Base-by-base conservation (phyloP, 1,140 invertebrate species). In the Zelostemma sp. region DNA sequence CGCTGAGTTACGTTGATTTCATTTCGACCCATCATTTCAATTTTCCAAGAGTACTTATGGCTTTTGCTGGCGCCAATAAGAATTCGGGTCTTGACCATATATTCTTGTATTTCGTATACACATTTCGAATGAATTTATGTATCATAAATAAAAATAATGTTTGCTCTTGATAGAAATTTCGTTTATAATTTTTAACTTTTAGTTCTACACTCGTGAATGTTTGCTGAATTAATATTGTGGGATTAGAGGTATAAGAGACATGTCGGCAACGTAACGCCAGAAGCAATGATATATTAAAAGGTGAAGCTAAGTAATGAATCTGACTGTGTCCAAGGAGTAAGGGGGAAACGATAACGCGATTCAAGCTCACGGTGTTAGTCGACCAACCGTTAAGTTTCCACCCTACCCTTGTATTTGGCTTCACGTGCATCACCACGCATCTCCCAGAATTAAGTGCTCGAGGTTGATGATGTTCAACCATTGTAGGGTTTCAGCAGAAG, bases 401-500 rank as follows among this genome's bases (percentile, higher is more conserved):
- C 28, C 45, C 35, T n/a, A 35, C 28, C 45, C 35, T 72, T 72
- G 65, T 73, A 58, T 74, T 77, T 75, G 78, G 77, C 78, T 80
- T 79, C 75, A 58, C 46, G 45, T 56, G 63, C 66, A 59, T 58
- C 50, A 59, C 56, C 50, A 59, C 56, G 68, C 64, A 64, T 62
- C 67, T 72, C 48, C 19, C 40, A 58, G 66, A 79, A 76, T 78
- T 74, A 76, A 73, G 66, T 70, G 50, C 25, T 56, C 63, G 54
- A 54, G 69, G 72, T 71, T 74, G 67, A 74, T 65, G 73, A 70
- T 67, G 47, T 47, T 58, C 45, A 74, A 72, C 72, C 64, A 72
- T 79, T 78, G 76, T 76, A 65, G 49, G 77, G 74, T 59, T 80
- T 80, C 79, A 64, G 69, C 53, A 64, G 73, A 49, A 53, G 46